Conservation (phyloP, 2,797 vertebrate species). For the Apodemus agrarius region DNA sequence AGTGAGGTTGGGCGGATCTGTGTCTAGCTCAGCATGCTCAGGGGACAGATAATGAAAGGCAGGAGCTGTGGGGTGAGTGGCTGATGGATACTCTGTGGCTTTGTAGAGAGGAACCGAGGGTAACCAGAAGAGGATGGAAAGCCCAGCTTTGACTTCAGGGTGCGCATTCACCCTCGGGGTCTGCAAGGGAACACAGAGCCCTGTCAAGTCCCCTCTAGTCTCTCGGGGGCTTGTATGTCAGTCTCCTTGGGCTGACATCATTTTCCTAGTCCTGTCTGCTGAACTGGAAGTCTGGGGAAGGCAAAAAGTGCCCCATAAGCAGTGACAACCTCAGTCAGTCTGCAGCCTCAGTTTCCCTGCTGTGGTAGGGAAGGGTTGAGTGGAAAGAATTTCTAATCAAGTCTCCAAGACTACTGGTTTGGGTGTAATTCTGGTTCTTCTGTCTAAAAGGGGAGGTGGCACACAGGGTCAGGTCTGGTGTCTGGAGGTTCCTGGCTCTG, state of each 20-base stretch:
- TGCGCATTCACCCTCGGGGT: neutral
- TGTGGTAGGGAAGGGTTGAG: neutral
- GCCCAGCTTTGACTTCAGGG: neutral
- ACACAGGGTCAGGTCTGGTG: neutral
- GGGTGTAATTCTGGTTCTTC: neutral
- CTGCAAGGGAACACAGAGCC: neutral
- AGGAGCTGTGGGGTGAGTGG: neutral
- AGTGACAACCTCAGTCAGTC: neutral
- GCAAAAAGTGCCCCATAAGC: neutral
- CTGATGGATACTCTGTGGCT: neutral
- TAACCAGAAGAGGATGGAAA: neutral
- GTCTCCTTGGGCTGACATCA: neutral
- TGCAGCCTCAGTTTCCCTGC: neutral
- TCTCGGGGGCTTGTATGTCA: neutral
- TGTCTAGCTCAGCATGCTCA: neutral
- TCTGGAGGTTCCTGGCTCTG: neutral
- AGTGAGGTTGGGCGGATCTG: neutral
- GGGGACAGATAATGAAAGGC: neutral
- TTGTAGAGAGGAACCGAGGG: neutral
- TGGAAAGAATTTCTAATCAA: neutral
- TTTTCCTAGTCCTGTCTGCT: neutral
- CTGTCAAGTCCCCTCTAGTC: neutral
- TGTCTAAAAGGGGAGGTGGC: neutral
- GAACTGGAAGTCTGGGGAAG: neutral
- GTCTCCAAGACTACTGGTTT: neutral